Base-by-base conservation (phyloP, 1,140 invertebrate species). In the Dufourea novaeangliae region DNA sequence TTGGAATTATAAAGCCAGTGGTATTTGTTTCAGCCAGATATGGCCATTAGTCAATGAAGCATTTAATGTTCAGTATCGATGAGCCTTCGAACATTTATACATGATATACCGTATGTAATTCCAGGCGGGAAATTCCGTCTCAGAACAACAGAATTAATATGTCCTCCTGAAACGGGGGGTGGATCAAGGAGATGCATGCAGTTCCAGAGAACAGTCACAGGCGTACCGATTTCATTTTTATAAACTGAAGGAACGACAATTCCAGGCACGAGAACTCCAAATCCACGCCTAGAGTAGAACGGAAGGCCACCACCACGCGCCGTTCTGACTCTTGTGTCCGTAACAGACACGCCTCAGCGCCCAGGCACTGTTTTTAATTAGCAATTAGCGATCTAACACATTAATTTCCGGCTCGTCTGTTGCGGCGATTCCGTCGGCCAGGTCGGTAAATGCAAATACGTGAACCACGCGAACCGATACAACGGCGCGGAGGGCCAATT, bases 351-450 rank as follows among this genome's bases (percentile, higher is more conserved):
- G 62, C 17, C 22, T 54, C 27, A 17, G 71, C 17, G 46, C 25
- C 78, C 41, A 5, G 59, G 75, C 74, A 82, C 87, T 89, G 89
- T 91, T 92, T 92, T 92, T 92, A 92, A 92, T 92, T 90, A 91
- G 89, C 90, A 92, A 92, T 92, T 92, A 92, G 87, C 86, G 84
- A 85, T 86, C 90, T 88, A 91, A 90, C 89, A 89, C 90, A 91
- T 91, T 92, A 91, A 92, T 92, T 92, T 92, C 91, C 89, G 88
- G 84, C 79, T 90, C 85, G 89, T 90, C 84, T 89, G 86, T 88
- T 88, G 90, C 86, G 87, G 89, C 86, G 82, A n/a, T 90, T 89
- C 88, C 87, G 88, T 86, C 83, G 73, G 64, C 62, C 69, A n/a
- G 50, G 75, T 75, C 79, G 88, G 86, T 90, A 88, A 91, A 92